Base-by-base conservation (phyloP, 2,888 invertebrate genomes). In the Drosophila dives region DNA sequence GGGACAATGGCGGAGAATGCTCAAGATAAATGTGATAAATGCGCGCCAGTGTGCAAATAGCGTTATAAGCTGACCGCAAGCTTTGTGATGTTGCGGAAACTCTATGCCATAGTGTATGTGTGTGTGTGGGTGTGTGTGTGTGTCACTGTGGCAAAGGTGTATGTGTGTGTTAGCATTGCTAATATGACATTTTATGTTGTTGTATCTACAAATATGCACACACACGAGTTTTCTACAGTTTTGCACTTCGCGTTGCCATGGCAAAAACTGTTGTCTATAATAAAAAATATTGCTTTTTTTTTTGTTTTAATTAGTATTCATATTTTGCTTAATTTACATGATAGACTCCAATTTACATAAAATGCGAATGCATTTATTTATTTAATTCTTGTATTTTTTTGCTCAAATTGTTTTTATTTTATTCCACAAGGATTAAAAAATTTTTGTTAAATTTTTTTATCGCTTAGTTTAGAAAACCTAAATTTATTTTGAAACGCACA, bases 11-110 rank as follows among this genome's bases (percentile, higher is more conserved):
- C 33, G 49, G 64, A 61, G 64, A 78, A 78, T 59, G 51, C 81
- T 62, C 67, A 63, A 89, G 84, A 85, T 89, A 89, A 86, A 85
- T 89, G 89, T 85, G 89, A 85, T 85, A 85, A 84, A 85, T 87
- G 89, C 77, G 65, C 73, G 71, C 74, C 72, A 79, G 71, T 77
- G 87, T 75, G 76, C 85, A 84, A 87, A 84, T 73, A 86, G 80
- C 75, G 87, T 66, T 86, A 81, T 89, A 85, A 85, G 84, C 84
- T 84, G 89, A 86, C 89, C 84, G 53, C 84, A 89, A 89, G 77
- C 80, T 79, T 58, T 74, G 60, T 54, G 50, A 62, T 68, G 67
- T 62, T 82, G 61, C 51, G 65, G 66, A 64, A 54, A 63, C 66
- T 79, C 65, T 53, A 54, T 60, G 54, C 61, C 40, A 64, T 42